Evolutionary conservation across 2,888 invertebrate species (phyloP).

Genomic region (Plagodis pulveraria): DNA sequence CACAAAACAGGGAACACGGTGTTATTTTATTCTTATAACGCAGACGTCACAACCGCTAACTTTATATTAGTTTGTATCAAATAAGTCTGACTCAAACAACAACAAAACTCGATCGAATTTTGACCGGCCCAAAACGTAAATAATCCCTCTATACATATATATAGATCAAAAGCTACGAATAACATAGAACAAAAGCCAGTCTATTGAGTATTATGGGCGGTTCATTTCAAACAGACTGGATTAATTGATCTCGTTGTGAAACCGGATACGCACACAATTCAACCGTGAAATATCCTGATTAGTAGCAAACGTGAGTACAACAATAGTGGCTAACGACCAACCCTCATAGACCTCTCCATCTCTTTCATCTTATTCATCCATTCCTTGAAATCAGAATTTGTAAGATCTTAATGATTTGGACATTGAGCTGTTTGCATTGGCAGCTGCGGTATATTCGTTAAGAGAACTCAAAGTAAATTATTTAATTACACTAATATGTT

Average conservation of each 20-base stretch:
- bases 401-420: slow-evolving; percentile 36
- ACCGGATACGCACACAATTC: slow-evolving; percentile 45
- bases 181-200: slow-evolving; percentile 14
- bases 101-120: too few species aligned
- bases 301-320: slow-evolving; percentile 45
- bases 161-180: slow-evolving; percentile 8
- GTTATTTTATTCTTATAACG: too few species aligned
- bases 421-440: slow-evolving; percentile 46
- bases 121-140: too few species aligned
- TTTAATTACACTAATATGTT: too few species aligned
- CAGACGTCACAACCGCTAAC: too few species aligned
- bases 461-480: too few species aligned
- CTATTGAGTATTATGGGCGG: slow-evolving; percentile 7
- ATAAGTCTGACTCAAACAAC: too few species aligned
- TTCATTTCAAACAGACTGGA: slow-evolving; percentile 21
- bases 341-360: slow-evolving; percentile 35
- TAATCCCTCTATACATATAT: too few species aligned
- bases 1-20: too few species aligned
- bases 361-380: slow-evolving; percentile 41
- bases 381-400: slow-evolving; percentile 13
- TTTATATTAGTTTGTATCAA: too few species aligned
- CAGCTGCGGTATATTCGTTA: slow-evolving; percentile 38
- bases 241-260: slow-evolving; percentile 51
- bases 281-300: slow-evolving; percentile 58
- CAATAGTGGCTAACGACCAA: slow-evolving; percentile 41